phyloP scores from a whole-genome alignment of 2,113 vertebrate genomes.

The Stercorarius parasiticus region DNA sequence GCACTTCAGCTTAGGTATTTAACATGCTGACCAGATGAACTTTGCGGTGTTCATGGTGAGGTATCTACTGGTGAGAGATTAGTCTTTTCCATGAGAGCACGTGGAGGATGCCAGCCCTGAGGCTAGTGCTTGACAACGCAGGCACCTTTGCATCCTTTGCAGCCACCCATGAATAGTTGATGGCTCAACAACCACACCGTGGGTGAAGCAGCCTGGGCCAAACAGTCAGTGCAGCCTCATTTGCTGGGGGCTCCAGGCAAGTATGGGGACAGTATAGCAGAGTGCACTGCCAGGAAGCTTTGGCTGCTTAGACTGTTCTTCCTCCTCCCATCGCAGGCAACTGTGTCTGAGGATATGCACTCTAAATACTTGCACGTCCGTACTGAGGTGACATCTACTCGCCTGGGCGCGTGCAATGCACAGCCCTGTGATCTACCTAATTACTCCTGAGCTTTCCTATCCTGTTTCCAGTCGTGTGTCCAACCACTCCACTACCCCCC shows the following conservation, averaged over 20 bases:
- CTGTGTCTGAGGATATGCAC: background rate
- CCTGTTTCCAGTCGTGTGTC: background rate
- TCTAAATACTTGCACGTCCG: background rate
- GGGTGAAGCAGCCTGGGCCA: background rate
- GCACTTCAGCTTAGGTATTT: background rate
- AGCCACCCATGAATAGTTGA: too few species aligned
- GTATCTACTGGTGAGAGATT: background rate
- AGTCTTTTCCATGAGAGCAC: fast-evolving
- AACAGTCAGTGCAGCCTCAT: background rate
- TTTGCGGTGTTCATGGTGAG: background rate
- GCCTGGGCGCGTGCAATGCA: background rate
- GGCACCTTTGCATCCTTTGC: background rate
- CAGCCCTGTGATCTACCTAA: background rate
- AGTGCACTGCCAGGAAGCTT: background rate
- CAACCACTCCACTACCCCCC: background rate
- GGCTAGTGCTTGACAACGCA: too few species aligned
- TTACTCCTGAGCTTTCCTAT: background rate
- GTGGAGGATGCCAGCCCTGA: background rate
- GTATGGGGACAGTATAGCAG: background rate
- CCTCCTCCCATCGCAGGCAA: background rate
- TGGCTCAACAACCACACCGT: background rate
- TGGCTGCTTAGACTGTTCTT: background rate
- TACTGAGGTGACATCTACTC: background rate
- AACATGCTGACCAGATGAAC: background rate
- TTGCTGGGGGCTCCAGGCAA: too few species aligned